phyloP scores from a whole-genome alignment of 2,113 vertebrate genomes.

The Corapipo altera region DNA sequence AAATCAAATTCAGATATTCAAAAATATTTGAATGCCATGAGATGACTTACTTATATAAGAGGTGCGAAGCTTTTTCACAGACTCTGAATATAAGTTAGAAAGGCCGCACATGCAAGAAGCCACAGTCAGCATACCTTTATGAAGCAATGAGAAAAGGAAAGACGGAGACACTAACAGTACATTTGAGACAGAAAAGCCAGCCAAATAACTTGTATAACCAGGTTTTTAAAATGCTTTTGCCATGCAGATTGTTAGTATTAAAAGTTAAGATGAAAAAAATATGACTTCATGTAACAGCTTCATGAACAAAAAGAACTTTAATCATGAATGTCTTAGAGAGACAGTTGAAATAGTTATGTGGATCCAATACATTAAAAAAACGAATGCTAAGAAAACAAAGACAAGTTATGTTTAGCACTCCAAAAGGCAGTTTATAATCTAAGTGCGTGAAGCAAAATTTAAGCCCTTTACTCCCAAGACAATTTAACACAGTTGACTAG shows the following conservation, averaged over 20 bases:
- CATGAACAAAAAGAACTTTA: neutral
- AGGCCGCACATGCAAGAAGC: conserved; percentile 83
- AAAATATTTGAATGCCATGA: conserved; percentile 44
- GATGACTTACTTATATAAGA: conserved; percentile 91
- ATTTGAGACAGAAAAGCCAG: conserved; percentile 63
- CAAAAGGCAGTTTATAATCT: neutral
- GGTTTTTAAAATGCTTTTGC: conserved; percentile 19
- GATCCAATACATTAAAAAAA: neutral
- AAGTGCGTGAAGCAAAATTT: neutral
- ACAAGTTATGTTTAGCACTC: neutral
- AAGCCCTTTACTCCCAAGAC: neutral
- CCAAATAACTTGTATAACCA: neutral
- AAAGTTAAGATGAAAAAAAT: neutral
- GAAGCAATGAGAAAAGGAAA: conserved; percentile 80
- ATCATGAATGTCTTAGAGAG: neutral
- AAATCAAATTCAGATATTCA: conserved; percentile 17
- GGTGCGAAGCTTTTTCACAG: conserved; percentile 89
- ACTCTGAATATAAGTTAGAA: conserved; percentile 83
- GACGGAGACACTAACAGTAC: conserved; percentile 73
- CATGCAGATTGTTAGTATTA: conserved; percentile 1
- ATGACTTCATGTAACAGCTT: neutral
- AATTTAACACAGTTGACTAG: neutral
- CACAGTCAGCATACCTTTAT: conserved; percentile 84
- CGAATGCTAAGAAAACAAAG: neutral
- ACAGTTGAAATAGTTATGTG: neutral